Percentiles rank a stretch among this genome's conserved stretches.
Conservation (phyloP, 2,888 invertebrate genomes). For the Napeogenes inachia region DNA sequence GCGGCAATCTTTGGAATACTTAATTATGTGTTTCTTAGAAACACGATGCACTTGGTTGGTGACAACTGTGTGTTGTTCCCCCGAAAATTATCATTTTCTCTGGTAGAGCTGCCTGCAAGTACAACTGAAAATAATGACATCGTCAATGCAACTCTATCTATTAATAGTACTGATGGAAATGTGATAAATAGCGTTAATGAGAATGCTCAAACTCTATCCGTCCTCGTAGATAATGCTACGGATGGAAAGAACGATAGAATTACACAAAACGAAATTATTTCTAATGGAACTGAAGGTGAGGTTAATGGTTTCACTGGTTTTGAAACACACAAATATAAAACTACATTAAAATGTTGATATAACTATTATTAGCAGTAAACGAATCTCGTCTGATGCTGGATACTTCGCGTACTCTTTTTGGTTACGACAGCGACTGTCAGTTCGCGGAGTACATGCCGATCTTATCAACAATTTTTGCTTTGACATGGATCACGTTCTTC, state of each 20-base stretch:
- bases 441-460: slow-evolving; percentile 68
- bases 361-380: slow-evolving; percentile 40
- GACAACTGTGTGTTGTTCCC: slow-evolving; percentile 59
- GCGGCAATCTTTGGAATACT: slow-evolving; percentile 59
- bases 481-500: slow-evolving; percentile 62
- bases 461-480: slow-evolving; percentile 58
- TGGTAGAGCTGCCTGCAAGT: slow-evolving; percentile 36
- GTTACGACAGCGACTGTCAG: slow-evolving; percentile 49
- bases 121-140: slow-evolving; percentile 23
- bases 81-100: slow-evolving; percentile 50
- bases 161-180: slow-evolving; percentile 10
- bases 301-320: slow-evolving; percentile 17
- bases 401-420: slow-evolving; percentile 53
- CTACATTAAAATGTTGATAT: too few relatives aligned
- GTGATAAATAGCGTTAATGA: slow-evolving; percentile 16
- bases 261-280: slow-evolving; percentile 15
- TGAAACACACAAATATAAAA: too few relatives aligned
- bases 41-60: slow-evolving; percentile 55
- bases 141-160: slow-evolving; percentile 16
- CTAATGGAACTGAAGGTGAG: slow-evolving; percentile 14
- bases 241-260: not conserved
- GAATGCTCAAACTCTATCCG: slow-evolving; percentile 25
- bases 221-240: slow-evolving; percentile 16
- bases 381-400: slow-evolving; percentile 51
- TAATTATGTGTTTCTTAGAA: slow-evolving; percentile 62